Base-by-base conservation (phyloP, 1,140 invertebrate genomes). In the Pissodes strobi region DNA sequence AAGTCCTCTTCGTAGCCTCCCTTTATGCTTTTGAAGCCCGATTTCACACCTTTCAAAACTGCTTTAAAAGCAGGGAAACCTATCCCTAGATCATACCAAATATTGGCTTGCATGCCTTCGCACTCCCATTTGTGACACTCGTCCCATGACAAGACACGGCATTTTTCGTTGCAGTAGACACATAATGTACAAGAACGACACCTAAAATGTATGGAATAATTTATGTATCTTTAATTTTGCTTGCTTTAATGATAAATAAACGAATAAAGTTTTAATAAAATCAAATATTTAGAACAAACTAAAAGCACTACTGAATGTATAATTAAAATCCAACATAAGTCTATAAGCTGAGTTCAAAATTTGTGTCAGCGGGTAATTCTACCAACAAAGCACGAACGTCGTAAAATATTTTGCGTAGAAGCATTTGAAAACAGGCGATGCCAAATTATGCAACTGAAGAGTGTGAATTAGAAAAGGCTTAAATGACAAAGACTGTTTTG, bases 121-220 rank as follows among this genome's bases (percentile, higher is more conserved):
- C 92, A 95, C 79, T 94, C 92, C 83, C 85, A 89, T 62, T 82
- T 79, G 78, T 95, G 92, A 76, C 86, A 87, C 13, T 72, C 74
- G 1, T 77, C 65, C 83, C 84, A 88, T 1, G 87, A 85, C 39
- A 79, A 70, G 17, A 79, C 68, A 19, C 79, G 78, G 78, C 92
- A 95, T 21, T 79, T 71, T 56, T 82, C 77, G 61, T 80, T 79
- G 73, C 92, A 94, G 72, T 87, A 92, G 21, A 85, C 73, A 51
- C 84, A 82, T 63, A 84, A 79, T 5, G 84, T 81, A 78, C 90
- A 92, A 2, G 74, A 70, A 46, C 72, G 76, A 76, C 90, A 92
- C 39, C 87, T 89, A 66, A 68, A 80, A 63, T 15, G 13, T 2
- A 15, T 56, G 1, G 30, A 43, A n/a, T 38, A 38, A 41, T 39